Conservation (phyloP, 2,113 vertebrate species). For the Clinocottus analis region DNA sequence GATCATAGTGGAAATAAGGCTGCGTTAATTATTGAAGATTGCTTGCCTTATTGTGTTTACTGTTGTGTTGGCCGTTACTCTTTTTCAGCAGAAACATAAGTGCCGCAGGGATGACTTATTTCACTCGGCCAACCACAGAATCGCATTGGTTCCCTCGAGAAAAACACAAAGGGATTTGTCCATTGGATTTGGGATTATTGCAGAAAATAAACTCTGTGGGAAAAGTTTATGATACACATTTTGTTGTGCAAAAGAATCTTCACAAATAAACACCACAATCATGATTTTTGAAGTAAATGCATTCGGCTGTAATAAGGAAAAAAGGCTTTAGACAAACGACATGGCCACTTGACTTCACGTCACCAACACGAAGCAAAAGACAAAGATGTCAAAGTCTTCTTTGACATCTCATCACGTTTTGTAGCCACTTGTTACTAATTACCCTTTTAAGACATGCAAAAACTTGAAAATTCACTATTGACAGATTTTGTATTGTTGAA, state of each 20-base stretch:
- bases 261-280: not conserved
- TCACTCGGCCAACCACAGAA: not conserved
- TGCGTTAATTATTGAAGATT: slow-evolving; percentile 23
- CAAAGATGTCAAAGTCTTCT: too few species aligned
- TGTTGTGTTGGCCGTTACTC: not conserved
- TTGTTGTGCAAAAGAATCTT: not conserved
- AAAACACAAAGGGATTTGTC: not conserved
- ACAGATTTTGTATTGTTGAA: too few species aligned
- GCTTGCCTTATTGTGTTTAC: slow-evolving; percentile 23
- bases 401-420: too few species aligned
- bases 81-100: not conserved
- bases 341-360: not conserved
- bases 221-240: not conserved
- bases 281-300: too few species aligned
- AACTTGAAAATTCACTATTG: too few species aligned
- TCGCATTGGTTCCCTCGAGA: not conserved
- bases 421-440: too few species aligned
- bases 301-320: too few species aligned
- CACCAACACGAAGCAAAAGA: not conserved
- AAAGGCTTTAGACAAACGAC: too few species aligned
- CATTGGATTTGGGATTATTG: not conserved
- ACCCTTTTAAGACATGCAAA: too few species aligned
- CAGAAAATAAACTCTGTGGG: not conserved
- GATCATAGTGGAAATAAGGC: not conserved
- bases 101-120: too few species aligned